Evolutionary conservation across 2,888 invertebrate species (phyloP), one percentile per base, ranked within the genome.

Genomic region (Pristionchus japonicus): DNA sequence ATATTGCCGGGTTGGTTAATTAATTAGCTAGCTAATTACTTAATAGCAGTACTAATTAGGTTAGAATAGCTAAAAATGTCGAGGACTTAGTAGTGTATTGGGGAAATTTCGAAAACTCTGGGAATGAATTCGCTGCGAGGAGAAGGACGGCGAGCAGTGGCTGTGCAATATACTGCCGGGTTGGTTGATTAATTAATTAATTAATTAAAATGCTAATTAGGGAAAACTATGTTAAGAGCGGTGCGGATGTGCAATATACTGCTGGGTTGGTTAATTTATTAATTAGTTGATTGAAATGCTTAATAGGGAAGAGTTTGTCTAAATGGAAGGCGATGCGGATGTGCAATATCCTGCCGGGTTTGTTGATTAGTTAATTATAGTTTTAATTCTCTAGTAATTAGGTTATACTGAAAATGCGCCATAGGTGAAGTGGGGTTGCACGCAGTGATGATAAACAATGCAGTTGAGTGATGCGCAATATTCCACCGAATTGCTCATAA

Each of bases 131-230:
- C 23, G 13, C 15, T n/a, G 49, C 70, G 86, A 86, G 49, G 70
- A 70, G 49, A 34, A 47, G 86, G 70, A 49, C 3, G 70, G 70
- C 0, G 86, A 49, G 70, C 31, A 70, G 49, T 49, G 34, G 70
- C 43, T 86, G 85, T 85, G 85, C 85, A 86, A 86, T 70, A 20
- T 86, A 0, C 86, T 86, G 64, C 86, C 86, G 9, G 86, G 86
- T 86, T 13, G 0, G 61, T 84, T 17, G n/a, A 43, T 67, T 52
- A 17, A 3, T 52, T 52, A 17, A 67, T 67, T 34, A 67, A 67
- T 27, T 43, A 61, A 61, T 61, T n/a, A n/a, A n/a, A n/a, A n/a
- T n/a, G n/a, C n/a, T n/a, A n/a, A n/a, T n/a, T n/a, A n/a, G n/a
- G n/a, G n/a, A n/a, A n/a, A 13, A 64, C 17, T 23, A 7, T 64